These are phyloP conservation scores for Tachina lurida DNA, from an alignment of 2,888 invertebrate species.

Conservation along the genomic window DNA sequence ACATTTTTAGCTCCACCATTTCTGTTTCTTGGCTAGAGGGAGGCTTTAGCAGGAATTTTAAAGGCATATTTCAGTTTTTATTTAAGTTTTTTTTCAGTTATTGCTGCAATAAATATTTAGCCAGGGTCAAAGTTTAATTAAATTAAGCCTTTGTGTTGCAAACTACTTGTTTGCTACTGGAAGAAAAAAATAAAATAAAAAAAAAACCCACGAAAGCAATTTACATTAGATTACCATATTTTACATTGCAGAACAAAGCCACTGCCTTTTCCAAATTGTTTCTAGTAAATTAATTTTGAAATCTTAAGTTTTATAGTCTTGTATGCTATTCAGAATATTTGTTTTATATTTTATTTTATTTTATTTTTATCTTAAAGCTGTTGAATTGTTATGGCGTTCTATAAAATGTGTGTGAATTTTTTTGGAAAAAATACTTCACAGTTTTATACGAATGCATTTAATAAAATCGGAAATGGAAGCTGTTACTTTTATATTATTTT, in stretches of 20 bases:
- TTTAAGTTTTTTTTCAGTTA: conserved; percentile 11
- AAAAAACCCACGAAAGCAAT: conserved; percentile 34
- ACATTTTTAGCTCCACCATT: neutral
- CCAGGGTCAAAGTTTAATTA: conserved; percentile 59
- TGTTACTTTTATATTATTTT: neutral
- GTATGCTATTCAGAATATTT: conserved; percentile 1
- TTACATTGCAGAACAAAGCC: conserved; percentile 54
- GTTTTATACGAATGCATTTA: neutral
- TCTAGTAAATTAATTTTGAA: conserved; percentile 48
- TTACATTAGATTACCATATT: conserved; percentile 63
- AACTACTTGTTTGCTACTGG: neutral
- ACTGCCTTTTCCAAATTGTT: neutral
- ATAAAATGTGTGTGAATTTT: conserved; percentile 24
- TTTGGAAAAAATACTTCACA: conserved; percentile 21
- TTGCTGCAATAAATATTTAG: conserved; percentile 23
- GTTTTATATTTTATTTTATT: neutral
- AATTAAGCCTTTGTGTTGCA: conserved; percentile 52
- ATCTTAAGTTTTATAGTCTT: conserved; percentile 10
- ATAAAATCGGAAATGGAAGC: conserved; percentile 13
- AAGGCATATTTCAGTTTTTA: conserved; percentile 7
- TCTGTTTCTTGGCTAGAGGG: neutral
- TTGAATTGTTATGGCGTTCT: neutral
- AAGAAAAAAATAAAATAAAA: neutral
- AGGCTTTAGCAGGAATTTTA: neutral
- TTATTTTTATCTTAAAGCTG: neutral